Evolutionary conservation across 1,140 invertebrate genomes (phyloP), one percentile per base, ranked within the genome.

Genomic region (Apis laboriosa): DNA sequence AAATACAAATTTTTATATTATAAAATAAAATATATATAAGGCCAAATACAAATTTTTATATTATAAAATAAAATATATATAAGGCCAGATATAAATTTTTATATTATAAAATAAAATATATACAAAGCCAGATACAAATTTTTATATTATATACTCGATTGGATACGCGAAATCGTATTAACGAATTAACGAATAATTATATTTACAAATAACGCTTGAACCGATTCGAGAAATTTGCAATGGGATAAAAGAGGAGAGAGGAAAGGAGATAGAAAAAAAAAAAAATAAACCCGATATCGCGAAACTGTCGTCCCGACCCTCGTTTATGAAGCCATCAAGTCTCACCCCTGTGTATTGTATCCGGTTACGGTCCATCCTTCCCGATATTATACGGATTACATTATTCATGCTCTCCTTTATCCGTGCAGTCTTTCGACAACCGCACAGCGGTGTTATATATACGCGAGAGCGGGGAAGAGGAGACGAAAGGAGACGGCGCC

Each of bases 391-490:
- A 84, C 86, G 75, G 75, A 81, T 87, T 88, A 87, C 86, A 88
- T 88, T 88, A 88, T 88, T 88, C 86, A 88, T 88, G 86, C 74
- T 80, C 77, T 77, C 75, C 83, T 87, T 87, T 87, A 78, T 78
- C 67, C 75, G 77, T 60, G 84, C 70, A n/a, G 49, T 77, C 74
- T 77, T 87, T 76, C 85, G 85, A 74, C 77, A 61, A 76, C 83
- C 78, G 12, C n/a, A n/a, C 34, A 9, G 66, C 63, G 64, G 13
- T 8, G 72, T 43, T 34, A 58, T 28, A 17, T 56, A 9, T 17
- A 49, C 68, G 5, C 51, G n/a, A 63, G 49, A 61, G 77, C 55
- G 56, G 9, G 12, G 13, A 34, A 49, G 63, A 19, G 60, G 28
- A 43, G 53, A 83, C 77, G 75, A 83, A 73, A 73, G 63, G 56